Evolutionary conservation across 1,140 invertebrate species (phyloP).

Genomic region (Phenacoccus solenopsis): DNA sequence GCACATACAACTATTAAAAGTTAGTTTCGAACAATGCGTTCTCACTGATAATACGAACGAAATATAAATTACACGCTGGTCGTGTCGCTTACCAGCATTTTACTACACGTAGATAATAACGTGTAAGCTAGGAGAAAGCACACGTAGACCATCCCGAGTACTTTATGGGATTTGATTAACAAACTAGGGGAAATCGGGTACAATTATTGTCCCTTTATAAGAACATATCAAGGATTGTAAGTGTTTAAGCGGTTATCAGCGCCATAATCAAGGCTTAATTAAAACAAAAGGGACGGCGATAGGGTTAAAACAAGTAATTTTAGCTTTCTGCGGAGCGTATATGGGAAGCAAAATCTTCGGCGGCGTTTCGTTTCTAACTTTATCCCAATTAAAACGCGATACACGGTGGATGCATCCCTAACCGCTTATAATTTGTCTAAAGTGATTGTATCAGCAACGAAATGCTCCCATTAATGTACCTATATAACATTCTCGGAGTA

Average conservation of each 20-base stretch:
- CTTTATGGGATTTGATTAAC: slow-evolving; percentile 7
- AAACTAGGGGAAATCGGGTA: not conserved
- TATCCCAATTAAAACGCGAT: slow-evolving; percentile 7
- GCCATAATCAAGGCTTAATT: slow-evolving; percentile 11
- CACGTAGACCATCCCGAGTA: not conserved
- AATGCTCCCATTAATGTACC: not conserved
- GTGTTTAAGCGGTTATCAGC: slow-evolving; percentile 11
- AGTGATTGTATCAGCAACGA: slow-evolving; percentile 7
- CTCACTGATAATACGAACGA: too few species aligned
- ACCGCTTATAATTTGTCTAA: slow-evolving; percentile 16
- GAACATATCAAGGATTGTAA: slow-evolving; percentile 13
- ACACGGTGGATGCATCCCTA: not conserved
- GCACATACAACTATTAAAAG: too few species aligned
- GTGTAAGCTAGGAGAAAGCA: not conserved
- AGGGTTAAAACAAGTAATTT: not conserved
- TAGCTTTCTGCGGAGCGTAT: not conserved
- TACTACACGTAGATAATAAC: not conserved
- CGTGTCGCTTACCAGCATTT: too few species aligned
- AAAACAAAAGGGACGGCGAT: slow-evolving; percentile 10
- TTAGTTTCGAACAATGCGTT: too few species aligned
- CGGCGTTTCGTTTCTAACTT: not conserved
- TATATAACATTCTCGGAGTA: not conserved
- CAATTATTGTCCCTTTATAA: not conserved
- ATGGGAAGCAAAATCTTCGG: not conserved
- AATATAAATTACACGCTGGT: not conserved